Conservation (phyloP, 2,888 invertebrate genomes). For the Cosmopolites sordidus region DNA sequence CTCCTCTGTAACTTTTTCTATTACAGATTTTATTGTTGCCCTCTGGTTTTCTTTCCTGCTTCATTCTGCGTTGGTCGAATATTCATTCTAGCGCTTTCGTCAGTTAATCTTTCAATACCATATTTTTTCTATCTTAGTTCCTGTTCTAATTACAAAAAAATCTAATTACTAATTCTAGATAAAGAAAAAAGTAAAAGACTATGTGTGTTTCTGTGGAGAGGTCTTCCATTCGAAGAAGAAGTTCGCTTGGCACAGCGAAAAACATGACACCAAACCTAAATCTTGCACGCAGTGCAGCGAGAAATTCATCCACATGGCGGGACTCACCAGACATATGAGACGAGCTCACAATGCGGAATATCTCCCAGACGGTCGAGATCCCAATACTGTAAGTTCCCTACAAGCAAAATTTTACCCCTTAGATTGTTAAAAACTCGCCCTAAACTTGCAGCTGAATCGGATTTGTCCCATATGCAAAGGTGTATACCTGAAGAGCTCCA, state of each 20-base stretch:
- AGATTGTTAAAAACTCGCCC: no score
- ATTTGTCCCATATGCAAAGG: slow-evolving; percentile 74
- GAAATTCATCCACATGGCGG: slow-evolving; percentile 79
- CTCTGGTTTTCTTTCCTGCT: no score
- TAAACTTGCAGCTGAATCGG: slow-evolving; percentile 55
- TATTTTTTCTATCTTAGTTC: no score
- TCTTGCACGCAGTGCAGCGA: slow-evolving; percentile 82
- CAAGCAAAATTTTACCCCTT: no score
- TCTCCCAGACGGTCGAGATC: slow-evolving; percentile 58
- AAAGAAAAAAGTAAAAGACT: slow-evolving; percentile 47
- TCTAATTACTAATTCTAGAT: slow-evolving; percentile 58
- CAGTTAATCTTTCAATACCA: no score
- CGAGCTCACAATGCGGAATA: slow-evolving; percentile 75
- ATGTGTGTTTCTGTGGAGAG: slow-evolving; percentile 61
- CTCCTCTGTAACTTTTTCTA: no score
- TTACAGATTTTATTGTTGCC: no score
- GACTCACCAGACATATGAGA: slow-evolving; percentile 78
- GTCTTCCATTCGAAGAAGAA: slow-evolving; percentile 80
- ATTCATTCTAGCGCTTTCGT: no score
- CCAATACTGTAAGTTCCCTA: slow-evolving; percentile 34
- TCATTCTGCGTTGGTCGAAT: no score
- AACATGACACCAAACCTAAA: slow-evolving; percentile 77
- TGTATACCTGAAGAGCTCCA: slow-evolving; percentile 72
- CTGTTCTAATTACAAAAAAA: no score
- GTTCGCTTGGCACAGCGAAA: slow-evolving; percentile 78